phyloP scores from a whole-genome alignment of 1,140 invertebrate genomes.

The Drosophila malerkotliana region DNA sequence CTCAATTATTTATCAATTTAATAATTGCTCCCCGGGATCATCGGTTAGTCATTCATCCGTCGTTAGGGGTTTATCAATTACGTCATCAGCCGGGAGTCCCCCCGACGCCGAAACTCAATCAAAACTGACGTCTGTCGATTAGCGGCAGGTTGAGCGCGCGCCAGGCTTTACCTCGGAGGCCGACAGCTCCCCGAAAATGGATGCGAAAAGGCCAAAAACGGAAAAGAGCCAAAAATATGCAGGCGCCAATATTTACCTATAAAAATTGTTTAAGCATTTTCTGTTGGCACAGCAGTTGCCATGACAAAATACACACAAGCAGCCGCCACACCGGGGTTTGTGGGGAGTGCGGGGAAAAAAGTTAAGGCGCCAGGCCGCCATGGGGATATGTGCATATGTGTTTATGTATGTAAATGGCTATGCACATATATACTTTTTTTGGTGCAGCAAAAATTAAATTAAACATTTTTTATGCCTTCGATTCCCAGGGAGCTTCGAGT shows the following conservation, averaged over 20 bases:
- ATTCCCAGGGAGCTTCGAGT: conserved; percentile 20
- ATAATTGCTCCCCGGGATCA: not conserved
- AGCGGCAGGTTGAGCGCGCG: conserved; percentile 30
- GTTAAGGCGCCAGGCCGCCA: conserved; percentile 22
- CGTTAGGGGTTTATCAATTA: conserved; percentile 59
- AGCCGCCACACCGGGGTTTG: not conserved
- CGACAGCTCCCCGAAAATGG: not conserved
- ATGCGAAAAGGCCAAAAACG: not conserved
- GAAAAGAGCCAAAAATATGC: conserved; percentile 15
- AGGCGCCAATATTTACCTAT: conserved; percentile 68
- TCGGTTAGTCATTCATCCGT: not conserved
- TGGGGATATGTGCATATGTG: not conserved
- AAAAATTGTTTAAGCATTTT: conserved; percentile 78
- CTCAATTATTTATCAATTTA: conserved; percentile 22
- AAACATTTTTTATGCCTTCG: conserved; percentile 74
- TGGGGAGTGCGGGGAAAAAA: conserved; percentile 6
- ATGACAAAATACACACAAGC: conserved; percentile 29
- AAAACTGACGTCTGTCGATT: conserved; percentile 69
- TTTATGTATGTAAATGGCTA: conserved; percentile 2
- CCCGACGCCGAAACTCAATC: conserved; percentile 65
- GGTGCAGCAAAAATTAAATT: conserved; percentile 67
- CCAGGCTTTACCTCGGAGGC: not conserved
- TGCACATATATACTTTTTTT: conserved; percentile 33
- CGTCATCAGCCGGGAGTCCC: conserved; percentile 9
- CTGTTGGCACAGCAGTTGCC: conserved; percentile 78